A percentile compares a stretch with the other conserved stretches of the same genome.
Conservation (phyloP, 2,797 vertebrate species). For the Poeciliopsis turneri region DNA sequence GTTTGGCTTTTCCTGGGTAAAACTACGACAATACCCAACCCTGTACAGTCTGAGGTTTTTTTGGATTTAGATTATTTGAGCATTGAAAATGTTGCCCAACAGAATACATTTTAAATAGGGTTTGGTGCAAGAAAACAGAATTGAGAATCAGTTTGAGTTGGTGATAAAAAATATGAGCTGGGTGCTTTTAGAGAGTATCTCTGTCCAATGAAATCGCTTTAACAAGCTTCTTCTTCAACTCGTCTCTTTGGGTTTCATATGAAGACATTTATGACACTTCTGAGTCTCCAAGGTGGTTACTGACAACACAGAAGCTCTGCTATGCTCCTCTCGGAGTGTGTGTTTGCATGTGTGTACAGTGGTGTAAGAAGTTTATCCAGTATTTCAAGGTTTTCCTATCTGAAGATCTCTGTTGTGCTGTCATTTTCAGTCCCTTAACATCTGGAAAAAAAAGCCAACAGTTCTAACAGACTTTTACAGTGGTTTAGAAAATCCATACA, state of each 20-base stretch:
- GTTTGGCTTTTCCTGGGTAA: slow-evolving; percentile 55
- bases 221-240: slow-evolving; percentile 38
- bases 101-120: slow-evolving; percentile 23
- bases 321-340: slow-evolving; percentile 43
- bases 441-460: slow-evolving; percentile 71
- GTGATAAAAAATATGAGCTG: slow-evolving; percentile 35
- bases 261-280: slow-evolving; percentile 72
- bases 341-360: slow-evolving; percentile 6
- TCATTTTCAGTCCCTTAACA: slow-evolving; percentile 62
- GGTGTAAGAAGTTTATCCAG: slow-evolving; percentile 29
- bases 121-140: slow-evolving; percentile 10
- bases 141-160: slow-evolving; percentile 20
- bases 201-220: slow-evolving; percentile 67
- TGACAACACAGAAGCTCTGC: slow-evolving; percentile 63
- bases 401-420: slow-evolving; percentile 41
- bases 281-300: slow-evolving; percentile 62
- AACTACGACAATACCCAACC: slow-evolving; percentile 60
- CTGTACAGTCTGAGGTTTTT: slow-evolving; percentile 34
- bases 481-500: not conserved
- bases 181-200: slow-evolving; percentile 38
- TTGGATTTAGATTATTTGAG: slow-evolving; percentile 20
- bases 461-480: not conserved
- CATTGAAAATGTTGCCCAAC: slow-evolving; percentile 30
- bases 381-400: slow-evolving; percentile 12
- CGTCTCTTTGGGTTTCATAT: slow-evolving; percentile 44